Base-by-base conservation (phyloP, 1,140 invertebrate species). In the Diploscapter pachys region DNA sequence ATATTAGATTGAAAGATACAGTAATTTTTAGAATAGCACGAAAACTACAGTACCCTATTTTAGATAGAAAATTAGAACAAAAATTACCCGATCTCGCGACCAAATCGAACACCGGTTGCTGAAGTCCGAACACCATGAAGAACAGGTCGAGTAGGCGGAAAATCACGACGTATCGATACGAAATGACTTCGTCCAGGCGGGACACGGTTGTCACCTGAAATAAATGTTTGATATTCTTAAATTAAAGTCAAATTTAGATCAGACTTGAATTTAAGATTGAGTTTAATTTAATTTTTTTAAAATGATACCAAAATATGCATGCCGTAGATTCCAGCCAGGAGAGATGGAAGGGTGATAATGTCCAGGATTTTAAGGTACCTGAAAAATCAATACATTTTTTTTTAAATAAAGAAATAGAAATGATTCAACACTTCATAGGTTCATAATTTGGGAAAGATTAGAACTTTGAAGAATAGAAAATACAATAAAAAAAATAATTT, bases 221-320 rank as follows among this genome's bases (percentile, higher is more conserved):
- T 53, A 56, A 52, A n/a, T 11, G 49, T 49, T 62, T 3, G 31
- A 72, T 31, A 72, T 11, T 31, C 2, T 13, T 31, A 66, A 0
- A 3, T 31, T 31, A 31, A 51, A 4, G 6, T 8, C 4, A 56
- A n/a, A 50, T 5, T 79, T 31, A 31, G 9, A 80, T 72, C 72
- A 83, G 69, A 67, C 82, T 82, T 4, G 81, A 80, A 51, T 82
- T 76, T 4, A 82, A 84, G 8, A 1, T 31, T 31, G 31, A 31
- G 31, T 31, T 31, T 31, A 31, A 1, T 31, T 31, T 31, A 0
- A 31, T 31, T 31, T 31, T 31, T 31, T 0, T 0, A 31, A 31
- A 31, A 31, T 31, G 81, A 84, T 3, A 85, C 83, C 8, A 83
- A 67, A 71, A 83, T 84, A 63, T 83, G 81, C 51, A 76, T 85